Percentiles rank a stretch among this genome's conserved stretches.
Conservation (phyloP, 2,888 invertebrate species). For the Trissoscelio sp. region DNA sequence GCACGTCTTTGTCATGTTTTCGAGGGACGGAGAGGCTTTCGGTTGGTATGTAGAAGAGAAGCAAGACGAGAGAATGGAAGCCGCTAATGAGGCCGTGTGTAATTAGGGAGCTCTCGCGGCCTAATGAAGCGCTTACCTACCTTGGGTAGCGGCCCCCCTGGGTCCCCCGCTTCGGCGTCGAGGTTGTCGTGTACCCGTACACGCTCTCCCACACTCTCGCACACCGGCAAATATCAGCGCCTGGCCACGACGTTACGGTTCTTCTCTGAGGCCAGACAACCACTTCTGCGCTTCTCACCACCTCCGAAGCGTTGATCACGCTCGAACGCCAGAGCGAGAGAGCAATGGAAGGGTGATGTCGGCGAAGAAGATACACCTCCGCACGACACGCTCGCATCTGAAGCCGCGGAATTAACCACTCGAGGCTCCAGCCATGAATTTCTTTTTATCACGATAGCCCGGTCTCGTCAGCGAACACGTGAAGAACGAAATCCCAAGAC, state of each 20-base stretch:
- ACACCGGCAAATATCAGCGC: conserved; percentile 37
- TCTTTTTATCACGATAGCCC: conserved; percentile 59
- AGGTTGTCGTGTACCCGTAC: conserved; percentile 68
- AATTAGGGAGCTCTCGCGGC: conserved; percentile 84
- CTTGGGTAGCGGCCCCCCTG: conserved; percentile 78
- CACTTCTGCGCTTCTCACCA: conserved; percentile 70
- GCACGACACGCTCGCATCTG: conserved; percentile 77
- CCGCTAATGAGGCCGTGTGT: conserved; percentile 83
- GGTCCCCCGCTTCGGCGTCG: conserved; percentile 71
- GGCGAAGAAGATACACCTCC: conserved; percentile 74
- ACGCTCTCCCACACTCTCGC: conserved; percentile 67
- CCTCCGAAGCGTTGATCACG: conserved; percentile 77
- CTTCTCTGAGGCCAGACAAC: conserved; percentile 72
- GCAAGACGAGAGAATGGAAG: conserved; percentile 75
- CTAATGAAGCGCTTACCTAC: conserved; percentile 84
- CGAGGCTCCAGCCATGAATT: conserved; percentile 73
- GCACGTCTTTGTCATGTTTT: conserved; percentile 30
- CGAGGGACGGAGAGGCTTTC: conserved; percentile 73
- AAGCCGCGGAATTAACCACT: conserved; percentile 76
- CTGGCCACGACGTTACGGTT: conserved; percentile 68
- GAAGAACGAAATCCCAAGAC: conserved; percentile 53
- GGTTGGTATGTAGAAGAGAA: conserved; percentile 71
- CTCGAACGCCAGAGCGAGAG: conserved; percentile 68
- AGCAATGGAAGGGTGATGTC: conserved; percentile 60
- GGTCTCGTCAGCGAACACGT: conserved; percentile 46